Conservation (phyloP, 2,888 invertebrate genomes). For the Nomada hirtipes region DNA sequence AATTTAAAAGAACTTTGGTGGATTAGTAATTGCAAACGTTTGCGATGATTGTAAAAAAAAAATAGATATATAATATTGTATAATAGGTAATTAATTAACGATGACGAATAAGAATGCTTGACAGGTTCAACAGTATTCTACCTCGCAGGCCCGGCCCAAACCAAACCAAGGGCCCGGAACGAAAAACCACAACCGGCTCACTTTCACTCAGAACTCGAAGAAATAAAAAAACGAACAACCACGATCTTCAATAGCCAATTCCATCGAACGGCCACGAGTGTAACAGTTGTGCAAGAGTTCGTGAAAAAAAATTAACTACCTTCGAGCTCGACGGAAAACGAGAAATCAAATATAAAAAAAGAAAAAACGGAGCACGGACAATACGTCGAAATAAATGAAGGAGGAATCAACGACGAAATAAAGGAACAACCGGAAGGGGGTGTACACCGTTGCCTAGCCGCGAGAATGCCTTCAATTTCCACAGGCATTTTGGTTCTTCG, state of each 20-base stretch:
- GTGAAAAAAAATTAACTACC: not conserved
- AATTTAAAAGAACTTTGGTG: not conserved
- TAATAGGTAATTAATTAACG: no score
- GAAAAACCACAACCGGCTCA: no score
- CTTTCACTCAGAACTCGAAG: no score
- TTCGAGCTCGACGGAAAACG: not conserved
- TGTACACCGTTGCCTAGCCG: not conserved
- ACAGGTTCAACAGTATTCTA: no score
- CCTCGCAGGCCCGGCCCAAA: no score
- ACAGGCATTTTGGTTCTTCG: constrained; percentile 19
- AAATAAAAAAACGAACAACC: no score
- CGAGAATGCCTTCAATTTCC: not conserved
- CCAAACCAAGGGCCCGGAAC: no score
- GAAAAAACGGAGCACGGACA: not conserved
- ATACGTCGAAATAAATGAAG: not conserved
- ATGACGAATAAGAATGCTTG: no score
- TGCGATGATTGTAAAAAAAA: no score
- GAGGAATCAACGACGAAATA: not conserved
- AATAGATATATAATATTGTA: no score
- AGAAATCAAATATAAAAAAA: not conserved
- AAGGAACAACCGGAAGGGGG: not conserved
- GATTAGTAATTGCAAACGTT: no score
- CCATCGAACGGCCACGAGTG: not conserved
- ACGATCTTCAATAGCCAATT: not conserved
- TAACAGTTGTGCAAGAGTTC: not conserved